A percentile compares a stretch with the other conserved stretches of the same genome.
phyloP scores from a whole-genome alignment of 2,888 invertebrate species.

The Zhengitettix transpicula region DNA sequence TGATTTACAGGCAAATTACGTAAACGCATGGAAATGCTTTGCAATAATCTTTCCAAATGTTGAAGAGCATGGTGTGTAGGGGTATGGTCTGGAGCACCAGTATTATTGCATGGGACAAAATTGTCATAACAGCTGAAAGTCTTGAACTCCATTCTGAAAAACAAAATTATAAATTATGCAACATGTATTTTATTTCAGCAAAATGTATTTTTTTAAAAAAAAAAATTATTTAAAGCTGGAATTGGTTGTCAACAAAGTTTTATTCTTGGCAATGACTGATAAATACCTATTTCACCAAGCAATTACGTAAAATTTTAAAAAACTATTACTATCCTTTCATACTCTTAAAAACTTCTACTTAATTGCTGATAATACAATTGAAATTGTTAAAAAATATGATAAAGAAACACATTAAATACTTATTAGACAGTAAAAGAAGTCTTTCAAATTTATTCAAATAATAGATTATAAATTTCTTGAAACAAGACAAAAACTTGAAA shows the following conservation, averaged over 20 bases:
- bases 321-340: too few relatives aligned
- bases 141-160: slow-evolving; percentile 55
- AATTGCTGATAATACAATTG: too few relatives aligned
- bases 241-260: not conserved
- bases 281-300: too few relatives aligned
- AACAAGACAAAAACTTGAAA: too few relatives aligned
- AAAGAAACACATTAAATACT: too few relatives aligned
- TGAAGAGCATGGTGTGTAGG: slow-evolving; percentile 52
- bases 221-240: not conserved
- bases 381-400: too few relatives aligned
- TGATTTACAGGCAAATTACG: slow-evolving; percentile 10
- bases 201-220: not conserved
- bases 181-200: not conserved
- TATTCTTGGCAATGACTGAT: too few relatives aligned
- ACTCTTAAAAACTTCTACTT: too few relatives aligned
- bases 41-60: slow-evolving; percentile 45
- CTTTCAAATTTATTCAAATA: too few relatives aligned
- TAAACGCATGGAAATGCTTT: slow-evolving; percentile 18
- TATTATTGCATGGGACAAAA: slow-evolving; percentile 65
- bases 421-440: too few relatives aligned
- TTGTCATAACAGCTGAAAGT: slow-evolving; percentile 80
- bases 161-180: not conserved
- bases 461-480: too few relatives aligned
- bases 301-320: too few relatives aligned
- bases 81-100: slow-evolving; percentile 68